A percentile compares a stretch with the other conserved stretches of the same genome.
These are phyloP conservation scores for Heliconius cydno DNA, from an alignment of 2,888 invertebrate species.

Conservation along the genomic window DNA sequence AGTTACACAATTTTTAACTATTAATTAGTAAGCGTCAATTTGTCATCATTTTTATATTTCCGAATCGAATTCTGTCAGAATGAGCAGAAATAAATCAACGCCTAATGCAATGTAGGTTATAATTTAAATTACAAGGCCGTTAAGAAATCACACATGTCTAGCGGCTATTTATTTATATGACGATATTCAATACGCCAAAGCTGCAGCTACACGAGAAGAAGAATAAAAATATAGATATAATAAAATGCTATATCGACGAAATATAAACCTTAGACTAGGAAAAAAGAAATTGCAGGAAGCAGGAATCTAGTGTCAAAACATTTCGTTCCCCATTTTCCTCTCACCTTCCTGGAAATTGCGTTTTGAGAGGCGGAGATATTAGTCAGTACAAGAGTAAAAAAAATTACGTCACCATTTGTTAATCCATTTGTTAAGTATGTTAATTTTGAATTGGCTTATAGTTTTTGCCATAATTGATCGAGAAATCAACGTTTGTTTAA, in stretches of 20 bases:
- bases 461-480: background rate
- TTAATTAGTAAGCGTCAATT: background rate
- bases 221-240: background rate
- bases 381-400: too few relatives aligned
- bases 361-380: too few relatives aligned
- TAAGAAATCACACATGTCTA: conserved; percentile 20
- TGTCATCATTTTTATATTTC: background rate
- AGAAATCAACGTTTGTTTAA: background rate
- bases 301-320: too few relatives aligned
- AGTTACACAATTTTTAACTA: background rate
- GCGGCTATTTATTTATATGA: conserved; percentile 4
- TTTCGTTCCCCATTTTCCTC: too few relatives aligned
- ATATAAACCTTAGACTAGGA: background rate
- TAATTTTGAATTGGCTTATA: too few relatives aligned
- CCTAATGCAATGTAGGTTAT: conserved; percentile 1
- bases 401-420: too few relatives aligned
- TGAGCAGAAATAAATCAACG: conserved; percentile 23
- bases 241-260: background rate
- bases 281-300: background rate
- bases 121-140: conserved; percentile 18
- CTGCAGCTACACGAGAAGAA: background rate
- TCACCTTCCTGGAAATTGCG: too few relatives aligned
- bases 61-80: background rate
- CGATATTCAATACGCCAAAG: background rate
- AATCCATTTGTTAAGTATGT: too few relatives aligned